Percentiles rank a stretch among this genome's conserved stretches.
phyloP scores from a whole-genome alignment of 2,113 vertebrate genomes.

The Rhynchomys soricoides region DNA sequence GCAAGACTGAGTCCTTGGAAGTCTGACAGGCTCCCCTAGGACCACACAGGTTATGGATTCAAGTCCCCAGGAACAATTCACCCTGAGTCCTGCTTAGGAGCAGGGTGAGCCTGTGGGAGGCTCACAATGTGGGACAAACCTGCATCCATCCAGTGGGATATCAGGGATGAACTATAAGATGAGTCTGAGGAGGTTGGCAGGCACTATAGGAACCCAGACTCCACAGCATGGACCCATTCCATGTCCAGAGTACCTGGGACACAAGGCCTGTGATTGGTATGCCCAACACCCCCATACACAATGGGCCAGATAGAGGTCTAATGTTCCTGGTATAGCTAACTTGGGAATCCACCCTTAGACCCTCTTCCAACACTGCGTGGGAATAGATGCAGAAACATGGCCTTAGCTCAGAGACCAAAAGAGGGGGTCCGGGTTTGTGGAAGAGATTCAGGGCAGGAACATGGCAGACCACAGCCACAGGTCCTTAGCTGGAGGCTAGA shows the following conservation, averaged over 20 bases:
- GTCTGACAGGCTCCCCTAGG: neutral
- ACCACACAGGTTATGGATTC: neutral
- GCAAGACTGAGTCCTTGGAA: neutral
- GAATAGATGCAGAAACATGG: accelerated
- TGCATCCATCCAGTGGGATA: accelerated
- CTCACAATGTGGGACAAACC: accelerated
- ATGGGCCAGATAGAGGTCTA: accelerated
- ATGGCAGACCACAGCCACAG: neutral
- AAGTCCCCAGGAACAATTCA: neutral
- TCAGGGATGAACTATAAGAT: accelerated
- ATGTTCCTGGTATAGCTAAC: neutral
- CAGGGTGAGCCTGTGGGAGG: accelerated
- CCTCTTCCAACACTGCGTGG: accelerated
- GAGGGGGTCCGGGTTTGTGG: accelerated
- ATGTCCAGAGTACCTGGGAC: accelerated
- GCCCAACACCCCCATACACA: too few species aligned
- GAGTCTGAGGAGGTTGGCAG: accelerated
- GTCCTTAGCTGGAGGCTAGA: neutral
- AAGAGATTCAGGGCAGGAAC: accelerated
- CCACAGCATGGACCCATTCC: neutral
- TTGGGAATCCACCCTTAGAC: neutral
- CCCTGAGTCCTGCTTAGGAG: neutral
- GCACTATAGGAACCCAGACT: neutral
- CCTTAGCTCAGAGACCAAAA: neutral
- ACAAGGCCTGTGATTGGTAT: accelerated